Base-by-base conservation (phyloP, 2,113 vertebrate genomes). In the Semicossyphus pulcher region DNA sequence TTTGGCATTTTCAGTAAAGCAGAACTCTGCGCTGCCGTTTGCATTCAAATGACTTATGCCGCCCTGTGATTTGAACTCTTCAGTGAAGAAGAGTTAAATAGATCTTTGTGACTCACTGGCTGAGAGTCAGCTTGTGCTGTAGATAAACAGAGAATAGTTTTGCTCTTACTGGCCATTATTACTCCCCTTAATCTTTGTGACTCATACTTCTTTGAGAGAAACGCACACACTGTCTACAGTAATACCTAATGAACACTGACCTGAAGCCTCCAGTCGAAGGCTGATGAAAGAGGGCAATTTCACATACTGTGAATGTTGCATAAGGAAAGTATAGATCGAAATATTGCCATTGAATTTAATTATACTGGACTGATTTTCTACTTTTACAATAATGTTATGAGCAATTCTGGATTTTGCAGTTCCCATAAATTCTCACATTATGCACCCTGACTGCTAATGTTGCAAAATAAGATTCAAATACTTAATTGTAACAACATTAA, bases 1-100 rank as follows among this genome's bases (percentile, higher is more conserved):
- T 72, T 72, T 39, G 14, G n/a, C 39, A 15, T 12, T 76, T 83
- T 66, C 57, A 69, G 70, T 59, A 80, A 72, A 51, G 49, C 48
- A 44, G 49, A 37, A 37, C n/a, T 5, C 10, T 37, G 42, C 49
- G 16, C 36, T 61, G 56, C 44, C 61, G 52, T 37, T 23, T 71
- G 36, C 25, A 36, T 54, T 54, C 42, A 67, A 63, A 72, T 11
- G 16, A 23, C 11, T 52, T 29, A 10, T 26, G 51, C 45, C 37
- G 53, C 34, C 29, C 41, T 78, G 54, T 37, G 42, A 77, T 69
- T 67, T 62, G 1, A 78, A 76, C 48, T 34, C 34, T 67, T 68
- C 34, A 58, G 14, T 58, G 66, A 76, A 72, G 8, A 4, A 26
- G 7, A 12, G 37, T 52, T 41, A 54, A 72, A 69, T n/a, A 44